phyloP scores from a whole-genome alignment of 2,797 vertebrate species.

The Phrynocephalus guinanensis region DNA sequence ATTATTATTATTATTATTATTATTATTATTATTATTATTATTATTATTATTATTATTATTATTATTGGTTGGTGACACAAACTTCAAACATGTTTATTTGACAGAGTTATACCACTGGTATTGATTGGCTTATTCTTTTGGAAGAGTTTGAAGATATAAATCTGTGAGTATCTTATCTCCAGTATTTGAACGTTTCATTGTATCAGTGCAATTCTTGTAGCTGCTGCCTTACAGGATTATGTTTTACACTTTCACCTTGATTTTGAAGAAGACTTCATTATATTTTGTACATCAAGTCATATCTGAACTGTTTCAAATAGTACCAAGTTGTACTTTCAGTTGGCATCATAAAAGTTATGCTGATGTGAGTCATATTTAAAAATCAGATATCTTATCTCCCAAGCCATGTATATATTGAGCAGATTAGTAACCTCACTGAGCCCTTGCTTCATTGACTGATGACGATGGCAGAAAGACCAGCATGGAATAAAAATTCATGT shows the following conservation, averaged over 20 bases:
- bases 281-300: neutral
- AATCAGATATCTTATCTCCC: neutral
- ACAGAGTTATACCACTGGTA: neutral
- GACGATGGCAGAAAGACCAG: neutral
- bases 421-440: neutral
- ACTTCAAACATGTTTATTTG: neutral
- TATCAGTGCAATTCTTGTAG: neutral
- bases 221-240: neutral
- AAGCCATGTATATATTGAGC: neutral
- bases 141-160: conserved; percentile 12
- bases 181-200: neutral
- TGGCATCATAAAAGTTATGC: neutral
- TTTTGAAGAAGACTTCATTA: no score
- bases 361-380: neutral
- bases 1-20: no score
- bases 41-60: no score
- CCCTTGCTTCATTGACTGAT: neutral
- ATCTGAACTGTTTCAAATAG: neutral
- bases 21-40: no score
- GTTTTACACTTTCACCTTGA: no score
- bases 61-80: no score
- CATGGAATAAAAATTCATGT: neutral
- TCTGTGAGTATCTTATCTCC: neutral
- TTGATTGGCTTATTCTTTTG: neutral
- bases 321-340: neutral